These are phyloP conservation scores for Tinamus guttatus DNA, from an alignment of 2,113 vertebrate genomes.

Conservation along the genomic window DNA sequence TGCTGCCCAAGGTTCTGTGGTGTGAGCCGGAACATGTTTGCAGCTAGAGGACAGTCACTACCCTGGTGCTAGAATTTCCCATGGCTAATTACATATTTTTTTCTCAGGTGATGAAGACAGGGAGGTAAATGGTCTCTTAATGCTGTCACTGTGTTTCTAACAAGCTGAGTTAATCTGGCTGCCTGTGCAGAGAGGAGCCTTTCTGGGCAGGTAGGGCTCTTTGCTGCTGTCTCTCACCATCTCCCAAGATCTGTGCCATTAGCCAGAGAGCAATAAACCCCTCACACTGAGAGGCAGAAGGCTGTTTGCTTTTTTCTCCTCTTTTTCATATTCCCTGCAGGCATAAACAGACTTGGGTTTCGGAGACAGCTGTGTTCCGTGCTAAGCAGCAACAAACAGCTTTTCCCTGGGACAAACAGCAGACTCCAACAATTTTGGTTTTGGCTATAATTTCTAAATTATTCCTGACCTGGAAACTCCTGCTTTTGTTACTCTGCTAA, in stretches of 20 bases:
- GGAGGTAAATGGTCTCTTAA: constrained; percentile 17
- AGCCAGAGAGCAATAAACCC: background rate
- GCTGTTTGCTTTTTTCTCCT: background rate
- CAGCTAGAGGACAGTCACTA: background rate
- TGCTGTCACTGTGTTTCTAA: background rate
- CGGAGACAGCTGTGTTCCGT: background rate
- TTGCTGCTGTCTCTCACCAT: background rate
- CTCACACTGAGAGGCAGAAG: background rate
- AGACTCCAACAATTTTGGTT: background rate
- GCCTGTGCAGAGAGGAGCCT: background rate
- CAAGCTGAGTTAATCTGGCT: background rate
- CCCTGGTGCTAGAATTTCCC: constrained; percentile 36
- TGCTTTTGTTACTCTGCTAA: constrained; percentile 16
- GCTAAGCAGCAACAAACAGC: background rate
- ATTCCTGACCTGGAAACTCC: background rate
- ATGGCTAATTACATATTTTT: too few species aligned
- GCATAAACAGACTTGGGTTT: background rate
- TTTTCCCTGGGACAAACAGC: constrained; percentile 2
- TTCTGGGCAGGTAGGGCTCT: constrained; percentile 8
- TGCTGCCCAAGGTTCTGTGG: background rate
- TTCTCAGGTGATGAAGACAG: constrained; percentile 31
- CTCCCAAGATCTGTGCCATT: background rate
- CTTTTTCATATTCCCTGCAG: background rate
- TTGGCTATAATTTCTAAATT: background rate
- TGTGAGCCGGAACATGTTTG: background rate